A percentile compares a stretch with the other conserved stretches of the same genome.
Evolutionary conservation across 2,797 vertebrate species (phyloP).

Genomic region (Poecilia picta): DNA sequence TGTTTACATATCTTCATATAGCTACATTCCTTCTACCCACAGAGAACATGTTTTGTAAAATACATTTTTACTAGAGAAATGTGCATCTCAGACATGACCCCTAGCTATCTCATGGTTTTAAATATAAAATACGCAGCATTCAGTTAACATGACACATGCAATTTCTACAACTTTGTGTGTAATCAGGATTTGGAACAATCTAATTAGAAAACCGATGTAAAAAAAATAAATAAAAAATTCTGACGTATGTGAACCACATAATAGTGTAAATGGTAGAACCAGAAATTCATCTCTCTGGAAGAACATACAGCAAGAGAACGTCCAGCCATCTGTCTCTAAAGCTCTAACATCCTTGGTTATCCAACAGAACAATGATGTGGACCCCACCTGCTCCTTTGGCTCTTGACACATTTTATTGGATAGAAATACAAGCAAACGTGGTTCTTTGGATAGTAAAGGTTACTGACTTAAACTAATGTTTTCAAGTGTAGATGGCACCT

Average conservation of each 20-base stretch:
- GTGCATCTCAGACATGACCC: background rate
- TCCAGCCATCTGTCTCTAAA: background rate
- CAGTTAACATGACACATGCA: background rate
- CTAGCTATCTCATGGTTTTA: background rate
- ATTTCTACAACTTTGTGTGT: background rate
- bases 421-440: background rate
- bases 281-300: background rate
- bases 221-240: background rate
- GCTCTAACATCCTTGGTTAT: background rate
- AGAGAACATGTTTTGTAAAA: background rate
- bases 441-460: background rate
- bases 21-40: background rate
- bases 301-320: background rate
- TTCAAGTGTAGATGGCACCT: background rate
- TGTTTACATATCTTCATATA: background rate
- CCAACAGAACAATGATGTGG: background rate
- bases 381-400: background rate
- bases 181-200: background rate
- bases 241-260: background rate
- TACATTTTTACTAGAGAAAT: background rate
- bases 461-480: background rate
- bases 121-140: background rate
- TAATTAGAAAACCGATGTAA: background rate
- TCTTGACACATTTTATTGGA: background rate
- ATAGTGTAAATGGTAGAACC: background rate